These are phyloP conservation scores for Parazoanthus atlanticus DNA, from an alignment of 92 coral and sea anemone species.

Conservation along the genomic window DNA sequence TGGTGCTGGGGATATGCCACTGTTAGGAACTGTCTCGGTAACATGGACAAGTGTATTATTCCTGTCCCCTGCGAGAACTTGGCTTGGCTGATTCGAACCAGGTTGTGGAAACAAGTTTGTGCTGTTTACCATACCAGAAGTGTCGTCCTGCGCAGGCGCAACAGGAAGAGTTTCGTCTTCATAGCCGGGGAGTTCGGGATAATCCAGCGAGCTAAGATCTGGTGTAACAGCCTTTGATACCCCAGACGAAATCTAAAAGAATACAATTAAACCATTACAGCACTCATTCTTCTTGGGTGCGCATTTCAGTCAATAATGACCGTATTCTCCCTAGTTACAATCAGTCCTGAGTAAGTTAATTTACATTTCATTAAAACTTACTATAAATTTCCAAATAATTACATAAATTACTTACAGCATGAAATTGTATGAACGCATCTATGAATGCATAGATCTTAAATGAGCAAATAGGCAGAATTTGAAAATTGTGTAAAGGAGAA, in stretches of 20 bases:
- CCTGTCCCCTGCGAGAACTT: background rate
- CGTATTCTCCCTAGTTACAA: background rate
- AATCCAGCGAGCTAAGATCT: conserved; percentile 76
- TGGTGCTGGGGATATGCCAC: background rate
- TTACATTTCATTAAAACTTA: too few species aligned
- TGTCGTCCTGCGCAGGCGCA: conserved; percentile 33
- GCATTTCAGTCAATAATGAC: background rate
- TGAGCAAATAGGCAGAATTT: too few species aligned
- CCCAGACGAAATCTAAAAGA: conserved; percentile 2
- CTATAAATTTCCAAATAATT: too few species aligned
- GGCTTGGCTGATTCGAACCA: conserved; percentile 8
- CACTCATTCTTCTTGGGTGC: background rate
- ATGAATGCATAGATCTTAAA: too few species aligned
- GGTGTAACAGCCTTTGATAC: conserved; percentile 16
- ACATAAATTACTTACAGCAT: too few species aligned
- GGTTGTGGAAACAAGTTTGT: conserved; percentile 5
- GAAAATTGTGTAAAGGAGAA: too few species aligned
- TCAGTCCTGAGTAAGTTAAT: too few species aligned
- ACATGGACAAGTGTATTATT: background rate
- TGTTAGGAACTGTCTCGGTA: background rate
- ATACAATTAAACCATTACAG: background rate
- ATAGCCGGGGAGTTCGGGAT: conserved; percentile 84
- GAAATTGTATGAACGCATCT: too few species aligned
- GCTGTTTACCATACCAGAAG: background rate
- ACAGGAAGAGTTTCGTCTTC: conserved; percentile 39